Evolutionary conservation across 1,140 invertebrate genomes (phyloP).

Genomic region (Zaprionus capensis): DNA sequence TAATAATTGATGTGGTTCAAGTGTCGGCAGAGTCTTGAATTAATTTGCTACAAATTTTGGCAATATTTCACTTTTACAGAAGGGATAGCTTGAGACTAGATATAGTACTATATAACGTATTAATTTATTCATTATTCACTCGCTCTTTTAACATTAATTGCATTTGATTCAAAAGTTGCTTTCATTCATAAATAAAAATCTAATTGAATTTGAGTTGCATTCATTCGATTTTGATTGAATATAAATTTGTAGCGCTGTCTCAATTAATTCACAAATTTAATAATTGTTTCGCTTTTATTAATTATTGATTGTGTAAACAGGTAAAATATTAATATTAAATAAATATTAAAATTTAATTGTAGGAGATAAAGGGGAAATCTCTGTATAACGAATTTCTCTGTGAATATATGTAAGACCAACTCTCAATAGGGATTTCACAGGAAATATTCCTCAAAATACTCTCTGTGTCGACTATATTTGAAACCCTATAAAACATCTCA

Average conservation of each 20-base stretch:
- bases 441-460: too few species aligned
- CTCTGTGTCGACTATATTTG: too few species aligned
- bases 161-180: neutral
- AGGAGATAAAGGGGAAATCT: too few species aligned
- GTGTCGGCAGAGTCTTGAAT: neutral
- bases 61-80: too few species aligned
- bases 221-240: neutral
- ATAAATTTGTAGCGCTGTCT: neutral
- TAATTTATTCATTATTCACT: neutral
- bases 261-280: neutral
- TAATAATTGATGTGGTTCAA: constrained; percentile 7
- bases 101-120: neutral
- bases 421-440: too few species aligned
- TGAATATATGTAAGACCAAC: too few species aligned
- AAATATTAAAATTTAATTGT: neutral
- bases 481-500: neutral
- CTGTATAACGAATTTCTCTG: too few species aligned
- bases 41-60: neutral
- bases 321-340: neutral
- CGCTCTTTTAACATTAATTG: neutral
- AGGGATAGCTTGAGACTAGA: neutral
- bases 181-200: neutral
- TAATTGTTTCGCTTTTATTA: neutral
- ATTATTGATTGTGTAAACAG: neutral
- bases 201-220: neutral